Evolutionary conservation across 2,888 invertebrate species (phyloP).

Genomic region (Desoria tigrina): DNA sequence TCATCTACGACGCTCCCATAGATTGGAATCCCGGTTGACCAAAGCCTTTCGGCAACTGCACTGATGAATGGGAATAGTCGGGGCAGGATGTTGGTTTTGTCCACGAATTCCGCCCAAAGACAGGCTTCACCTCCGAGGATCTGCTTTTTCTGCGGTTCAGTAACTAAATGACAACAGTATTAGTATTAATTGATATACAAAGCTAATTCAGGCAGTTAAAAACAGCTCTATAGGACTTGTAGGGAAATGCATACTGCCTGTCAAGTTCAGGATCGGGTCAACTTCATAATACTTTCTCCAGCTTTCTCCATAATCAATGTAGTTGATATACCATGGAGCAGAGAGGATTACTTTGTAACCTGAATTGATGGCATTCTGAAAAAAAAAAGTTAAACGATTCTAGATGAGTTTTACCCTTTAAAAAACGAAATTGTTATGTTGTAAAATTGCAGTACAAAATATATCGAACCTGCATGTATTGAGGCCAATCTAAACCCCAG

Average conservation of each 20-base stretch:
- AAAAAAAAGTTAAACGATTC: too few species aligned
- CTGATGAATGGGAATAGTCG: conserved; percentile 81
- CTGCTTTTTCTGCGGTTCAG: conserved; percentile 60
- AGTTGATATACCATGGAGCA: conserved; percentile 85
- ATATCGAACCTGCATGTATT: conserved; percentile 34
- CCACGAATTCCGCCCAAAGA: conserved; percentile 81
- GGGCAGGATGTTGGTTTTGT: conserved; percentile 65
- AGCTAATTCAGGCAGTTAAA: too few species aligned
- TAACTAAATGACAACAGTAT: too few species aligned
- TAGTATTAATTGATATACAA: too few species aligned
- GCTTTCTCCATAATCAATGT: conserved; percentile 67
- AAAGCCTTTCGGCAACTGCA: conserved; percentile 82
- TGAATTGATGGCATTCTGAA: too few species aligned
- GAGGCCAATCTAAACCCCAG: conserved; percentile 53
- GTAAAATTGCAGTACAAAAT: too few species aligned
- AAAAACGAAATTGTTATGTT: too few species aligned
- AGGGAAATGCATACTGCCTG: too few species aligned
- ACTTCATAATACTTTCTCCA: conserved; percentile 71
- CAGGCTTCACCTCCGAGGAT: conserved; percentile 84
- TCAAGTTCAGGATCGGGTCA: conserved; percentile 63
- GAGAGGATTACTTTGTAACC: conserved; percentile 73
- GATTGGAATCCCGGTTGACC: conserved; percentile 62
- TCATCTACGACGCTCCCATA: conserved; percentile 57
- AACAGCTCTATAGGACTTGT: too few species aligned
- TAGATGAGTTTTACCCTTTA: too few species aligned